Evolutionary conservation across 2,797 vertebrate species (phyloP), one percentile per base, ranked within the genome.

Genomic region (Myiothlypis coronata): DNA sequence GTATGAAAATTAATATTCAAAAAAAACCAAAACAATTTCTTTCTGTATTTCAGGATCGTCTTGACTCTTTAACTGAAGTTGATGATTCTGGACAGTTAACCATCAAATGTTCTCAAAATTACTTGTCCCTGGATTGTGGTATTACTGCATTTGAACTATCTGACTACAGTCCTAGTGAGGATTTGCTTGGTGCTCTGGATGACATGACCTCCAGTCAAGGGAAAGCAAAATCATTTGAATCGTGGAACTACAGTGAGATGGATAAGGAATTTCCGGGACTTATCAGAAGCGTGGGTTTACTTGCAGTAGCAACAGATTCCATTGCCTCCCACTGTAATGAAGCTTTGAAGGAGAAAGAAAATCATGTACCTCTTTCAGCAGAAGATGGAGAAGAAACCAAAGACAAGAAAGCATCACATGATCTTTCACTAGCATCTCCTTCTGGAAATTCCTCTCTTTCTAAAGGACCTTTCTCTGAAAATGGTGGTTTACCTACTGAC

Each of bases 91-190:
- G 99, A 85, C 99, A 99, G 97, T 96, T 99, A 97, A 99, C 99
- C n/a, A 99, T 99, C 92, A 99, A 99, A 98, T 99, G 99, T 97
- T 99, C 99, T 95, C 99, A 99, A 94, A 99, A 99, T 96, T 99
- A 99, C 96, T 98, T 99, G 96, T 99, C 99, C 27, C 90, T 99
- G 83, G 99, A 99, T 97, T 99, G 99, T 65, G 99, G 99, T 18
- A 99, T 99, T 97, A 99, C 99, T 28, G 99, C 99, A 60, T 99
- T 98, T 63, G 99, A 99, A 94, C 97, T 99, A 53, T 99, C 99
- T 20, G 99, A 99, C 98, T 99, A 99, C 89, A 99, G 99, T 96
- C 99, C 99, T 30, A 97, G 98, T 39, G 99, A 99, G 65, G 99
- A 99, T 91, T 94, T 98, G 90, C 97, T 97, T 60, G 96, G 95